Evolutionary conservation across 2,888 invertebrate species (phyloP).

Genomic region (Drosophila hamatofila): DNA sequence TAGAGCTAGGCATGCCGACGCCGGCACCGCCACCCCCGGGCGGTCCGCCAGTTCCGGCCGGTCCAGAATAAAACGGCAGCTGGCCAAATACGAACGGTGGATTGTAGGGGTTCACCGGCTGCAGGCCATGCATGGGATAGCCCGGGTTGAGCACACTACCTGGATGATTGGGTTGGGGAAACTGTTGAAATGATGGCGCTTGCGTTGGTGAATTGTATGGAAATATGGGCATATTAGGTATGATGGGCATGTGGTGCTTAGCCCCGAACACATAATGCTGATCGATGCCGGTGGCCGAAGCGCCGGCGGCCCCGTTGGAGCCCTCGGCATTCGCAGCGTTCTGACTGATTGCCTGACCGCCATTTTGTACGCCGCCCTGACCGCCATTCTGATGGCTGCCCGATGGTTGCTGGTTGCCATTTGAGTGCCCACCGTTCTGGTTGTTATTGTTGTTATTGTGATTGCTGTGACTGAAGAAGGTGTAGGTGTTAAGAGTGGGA

Average conservation of each 20-base stretch:
- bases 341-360: conserved; percentile 34
- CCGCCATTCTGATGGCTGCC: conserved; percentile 34
- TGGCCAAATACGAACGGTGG: conserved; percentile 85
- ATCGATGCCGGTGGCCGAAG: conserved; percentile 79
- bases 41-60: conserved; percentile 83
- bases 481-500: conserved; percentile 83
- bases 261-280: conserved; percentile 85
- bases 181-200: conserved; percentile 85
- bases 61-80: conserved; percentile 81
- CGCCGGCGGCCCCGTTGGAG: conserved; percentile 64
- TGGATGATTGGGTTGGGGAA: conserved; percentile 85
- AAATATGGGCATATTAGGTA: conserved; percentile 84
- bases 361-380: conserved; percentile 32
- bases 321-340: conserved; percentile 40
- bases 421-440: conserved; percentile 38
- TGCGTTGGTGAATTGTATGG: conserved; percentile 84
- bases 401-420: conserved; percentile 37
- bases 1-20: conserved; percentile 83
- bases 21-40: conserved; percentile 81
- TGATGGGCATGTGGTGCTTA: conserved; percentile 83
- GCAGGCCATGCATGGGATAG: conserved; percentile 82
- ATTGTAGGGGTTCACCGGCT: conserved; percentile 84
- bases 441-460: conserved; percentile 58
- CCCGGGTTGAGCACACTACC: conserved; percentile 84
- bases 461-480: conserved; percentile 67